phyloP scores from a whole-genome alignment of 2,113 vertebrate genomes.

The Otocyon megalotis region DNA sequence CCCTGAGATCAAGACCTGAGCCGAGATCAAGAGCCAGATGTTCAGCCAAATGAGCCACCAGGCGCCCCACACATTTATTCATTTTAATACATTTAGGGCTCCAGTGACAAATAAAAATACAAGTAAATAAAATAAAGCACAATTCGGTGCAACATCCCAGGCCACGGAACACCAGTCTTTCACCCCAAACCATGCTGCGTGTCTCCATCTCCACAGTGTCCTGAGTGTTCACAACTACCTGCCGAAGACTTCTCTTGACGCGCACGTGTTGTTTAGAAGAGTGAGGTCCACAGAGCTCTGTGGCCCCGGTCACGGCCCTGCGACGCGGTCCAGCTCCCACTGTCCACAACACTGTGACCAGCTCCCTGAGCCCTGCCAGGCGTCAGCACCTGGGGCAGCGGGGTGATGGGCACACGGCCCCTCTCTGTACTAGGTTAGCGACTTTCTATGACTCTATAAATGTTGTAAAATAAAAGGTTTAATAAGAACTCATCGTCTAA shows the following conservation, averaged over 20 bases:
- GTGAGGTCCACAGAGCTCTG: no score
- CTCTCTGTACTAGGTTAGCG: not conserved
- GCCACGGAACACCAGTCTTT: accelerated
- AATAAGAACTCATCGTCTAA: not conserved
- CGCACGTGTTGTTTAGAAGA: no score
- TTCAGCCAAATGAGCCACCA: no score
- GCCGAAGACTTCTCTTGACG: not conserved
- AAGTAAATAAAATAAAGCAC: not conserved
- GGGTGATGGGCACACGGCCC: not conserved
- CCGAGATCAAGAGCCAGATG: no score
- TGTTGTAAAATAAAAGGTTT: not conserved
- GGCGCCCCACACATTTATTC: not conserved
- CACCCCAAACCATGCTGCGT: no score
- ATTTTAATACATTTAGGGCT: not conserved
- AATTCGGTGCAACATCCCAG: no score
- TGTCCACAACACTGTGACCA: accelerated
- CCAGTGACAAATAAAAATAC: not conserved
- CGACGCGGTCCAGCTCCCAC: no score
- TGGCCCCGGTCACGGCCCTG: no score
- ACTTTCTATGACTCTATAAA: not conserved
- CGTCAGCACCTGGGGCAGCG: accelerated
- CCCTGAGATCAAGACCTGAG: no score
- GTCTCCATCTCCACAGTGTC: not conserved
- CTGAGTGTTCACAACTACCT: not conserved
- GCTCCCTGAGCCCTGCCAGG: accelerated